phyloP scores from a whole-genome alignment of 2,797 vertebrate species.

The Paguma larvata region DNA sequence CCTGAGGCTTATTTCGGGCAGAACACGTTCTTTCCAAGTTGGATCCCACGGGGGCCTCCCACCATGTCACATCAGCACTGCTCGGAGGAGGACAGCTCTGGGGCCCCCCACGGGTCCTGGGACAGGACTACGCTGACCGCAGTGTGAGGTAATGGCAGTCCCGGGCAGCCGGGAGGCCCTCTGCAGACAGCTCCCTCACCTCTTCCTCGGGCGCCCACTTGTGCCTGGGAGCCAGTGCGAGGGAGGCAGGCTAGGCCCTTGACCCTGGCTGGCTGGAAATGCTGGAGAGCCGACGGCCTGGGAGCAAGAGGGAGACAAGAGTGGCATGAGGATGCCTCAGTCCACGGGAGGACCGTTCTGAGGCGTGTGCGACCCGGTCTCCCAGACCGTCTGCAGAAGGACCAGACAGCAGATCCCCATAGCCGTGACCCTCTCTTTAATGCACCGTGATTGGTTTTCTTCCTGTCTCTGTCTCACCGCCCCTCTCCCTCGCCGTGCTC shows the following conservation, averaged over 20 bases:
- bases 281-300: background rate
- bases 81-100: background rate
- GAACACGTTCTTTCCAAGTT: background rate
- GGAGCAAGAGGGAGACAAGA: background rate
- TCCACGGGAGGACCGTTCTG: background rate
- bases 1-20: background rate
- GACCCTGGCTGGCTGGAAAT: background rate
- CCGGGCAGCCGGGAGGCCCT: background rate
- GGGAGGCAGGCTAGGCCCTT: background rate
- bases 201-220: background rate
- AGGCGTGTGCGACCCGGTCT: background rate
- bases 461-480: background rate
- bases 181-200: background rate
- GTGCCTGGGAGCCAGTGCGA: accelerated
- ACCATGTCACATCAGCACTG: background rate
- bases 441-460: background rate
- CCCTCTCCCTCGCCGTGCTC: no score
- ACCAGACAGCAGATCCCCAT: background rate
- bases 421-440: background rate
- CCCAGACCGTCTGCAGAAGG: background rate
- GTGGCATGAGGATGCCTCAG: no score
- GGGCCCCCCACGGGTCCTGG: background rate
- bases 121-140: background rate
- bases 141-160: background rate
- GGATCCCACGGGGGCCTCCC: background rate